A percentile compares a stretch with the other conserved stretches of the same genome.
phyloP scores from a whole-genome alignment of 2,113 vertebrate genomes.

The Platichthys stellatus region DNA sequence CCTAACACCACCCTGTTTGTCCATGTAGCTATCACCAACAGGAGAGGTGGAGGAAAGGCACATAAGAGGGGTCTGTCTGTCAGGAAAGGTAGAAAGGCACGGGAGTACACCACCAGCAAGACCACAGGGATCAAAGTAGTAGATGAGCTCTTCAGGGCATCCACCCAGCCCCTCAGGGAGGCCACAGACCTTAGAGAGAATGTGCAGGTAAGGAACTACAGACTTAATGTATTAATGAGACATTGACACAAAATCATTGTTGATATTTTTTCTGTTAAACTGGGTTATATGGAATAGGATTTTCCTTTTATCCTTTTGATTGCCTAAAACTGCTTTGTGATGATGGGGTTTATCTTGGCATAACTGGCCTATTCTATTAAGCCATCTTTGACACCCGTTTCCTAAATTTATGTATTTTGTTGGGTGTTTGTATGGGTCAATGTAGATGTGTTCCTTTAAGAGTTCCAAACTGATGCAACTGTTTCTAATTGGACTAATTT shows the following conservation, averaged over 20 bases:
- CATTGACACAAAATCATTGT: neutral
- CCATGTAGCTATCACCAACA: conserved; percentile 91
- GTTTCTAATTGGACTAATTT: conserved; percentile 19
- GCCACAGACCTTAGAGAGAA: conserved; percentile 94
- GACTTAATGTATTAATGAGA: neutral
- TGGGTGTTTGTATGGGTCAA: neutral
- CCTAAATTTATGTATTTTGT: neutral
- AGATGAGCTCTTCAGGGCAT: conserved; percentile 91
- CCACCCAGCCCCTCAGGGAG: conserved; percentile 90
- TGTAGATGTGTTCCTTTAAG: neutral
- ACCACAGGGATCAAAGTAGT: conserved; percentile 91
- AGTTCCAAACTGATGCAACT: conserved; percentile 5
- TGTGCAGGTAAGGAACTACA: conserved; percentile 85
- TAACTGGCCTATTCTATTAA: neutral
- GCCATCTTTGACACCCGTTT: neutral
- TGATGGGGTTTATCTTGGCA: neutral
- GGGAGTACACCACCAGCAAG: conserved; percentile 91
- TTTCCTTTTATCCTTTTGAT: neutral
- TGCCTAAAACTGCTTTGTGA: neutral
- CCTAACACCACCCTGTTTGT: conserved; percentile 90
- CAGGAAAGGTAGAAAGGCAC: conserved; percentile 86
- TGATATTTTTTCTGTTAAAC: neutral
- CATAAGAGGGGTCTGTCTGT: conserved; percentile 89
- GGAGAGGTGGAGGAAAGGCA: conserved; percentile 88
- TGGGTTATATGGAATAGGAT: neutral